phyloP scores from a whole-genome alignment of 1,140 invertebrate species.

The Drosophila setifemur region DNA sequence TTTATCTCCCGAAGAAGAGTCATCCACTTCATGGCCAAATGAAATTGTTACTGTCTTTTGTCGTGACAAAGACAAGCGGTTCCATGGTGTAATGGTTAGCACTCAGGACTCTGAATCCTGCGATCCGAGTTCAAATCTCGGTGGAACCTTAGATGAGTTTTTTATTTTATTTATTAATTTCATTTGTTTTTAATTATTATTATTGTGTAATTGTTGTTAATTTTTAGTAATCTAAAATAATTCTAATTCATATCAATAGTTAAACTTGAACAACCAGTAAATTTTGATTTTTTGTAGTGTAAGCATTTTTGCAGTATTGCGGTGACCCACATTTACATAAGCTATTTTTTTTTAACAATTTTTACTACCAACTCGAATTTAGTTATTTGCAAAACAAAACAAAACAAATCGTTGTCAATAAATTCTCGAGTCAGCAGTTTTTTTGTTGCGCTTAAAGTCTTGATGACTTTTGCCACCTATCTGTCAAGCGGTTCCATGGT shows the following conservation, averaged over 20 bases:
- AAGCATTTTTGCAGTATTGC: no score
- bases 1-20: background rate
- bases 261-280: no score
- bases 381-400: no score
- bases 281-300: no score
- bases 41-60: background rate
- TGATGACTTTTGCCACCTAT: background rate
- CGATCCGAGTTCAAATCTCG: constrained; percentile 94
- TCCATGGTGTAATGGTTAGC: constrained; percentile 95
- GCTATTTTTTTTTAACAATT: no score
- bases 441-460: background rate
- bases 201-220: background rate
- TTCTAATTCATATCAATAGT: no score
- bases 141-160: constrained; percentile 77
- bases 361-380: no score
- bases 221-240: background rate
- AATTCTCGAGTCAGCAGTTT: no score
- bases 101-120: constrained; percentile 96
- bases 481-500: constrained; percentile 85
- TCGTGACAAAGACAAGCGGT: constrained; percentile 9
- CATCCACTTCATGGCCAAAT: background rate
- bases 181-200: background rate
- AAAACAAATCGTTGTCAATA: no score
- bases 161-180: constrained; percentile 6
- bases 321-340: no score